A percentile compares a stretch with the other conserved stretches of the same genome.
Conservation (phyloP, 2,888 invertebrate species). For the Synergus japonicus region DNA sequence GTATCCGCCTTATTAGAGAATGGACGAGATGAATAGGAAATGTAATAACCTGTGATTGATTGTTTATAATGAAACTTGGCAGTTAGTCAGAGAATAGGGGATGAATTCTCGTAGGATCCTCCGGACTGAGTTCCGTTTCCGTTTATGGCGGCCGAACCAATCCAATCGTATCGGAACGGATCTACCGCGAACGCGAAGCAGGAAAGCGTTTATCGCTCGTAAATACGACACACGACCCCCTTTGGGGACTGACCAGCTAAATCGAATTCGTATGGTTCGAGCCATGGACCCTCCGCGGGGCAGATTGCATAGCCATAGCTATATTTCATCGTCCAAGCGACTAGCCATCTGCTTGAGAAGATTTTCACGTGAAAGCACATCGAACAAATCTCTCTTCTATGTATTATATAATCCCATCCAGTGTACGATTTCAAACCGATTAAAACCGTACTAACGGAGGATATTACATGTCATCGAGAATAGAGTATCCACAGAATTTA, state of each 20-base stretch:
- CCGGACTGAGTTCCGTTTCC: slow-evolving; percentile 29
- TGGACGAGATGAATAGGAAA: slow-evolving; percentile 14
- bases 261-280: slow-evolving; percentile 24
- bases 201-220: slow-evolving; percentile 41
- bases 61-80: slow-evolving; percentile 36
- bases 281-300: slow-evolving; percentile 23
- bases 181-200: slow-evolving; percentile 35
- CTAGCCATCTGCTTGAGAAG: slow-evolving; percentile 37
- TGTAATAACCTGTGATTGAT: slow-evolving; percentile 38
- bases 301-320: slow-evolving; percentile 1
- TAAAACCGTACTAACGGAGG: slow-evolving; percentile 8
- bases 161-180: slow-evolving; percentile 37
- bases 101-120: slow-evolving; percentile 33
- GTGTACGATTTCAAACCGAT: slow-evolving; percentile 35
- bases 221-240: slow-evolving; percentile 33
- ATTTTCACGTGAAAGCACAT: slow-evolving; percentile 27
- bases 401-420: slow-evolving; percentile 32
- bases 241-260: slow-evolving; percentile 28
- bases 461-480: slow-evolving; percentile 21
- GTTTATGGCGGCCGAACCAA: slow-evolving; percentile 27
- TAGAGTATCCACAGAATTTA: neutral
- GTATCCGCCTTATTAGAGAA: neutral
- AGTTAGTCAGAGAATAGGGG: slow-evolving; percentile 25
- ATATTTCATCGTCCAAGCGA: slow-evolving; percentile 21
- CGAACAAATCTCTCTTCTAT: slow-evolving; percentile 31